These are phyloP conservation scores for Archips crataeganus DNA, from an alignment of 2,888 invertebrate genomes.

Conservation along the genomic window DNA sequence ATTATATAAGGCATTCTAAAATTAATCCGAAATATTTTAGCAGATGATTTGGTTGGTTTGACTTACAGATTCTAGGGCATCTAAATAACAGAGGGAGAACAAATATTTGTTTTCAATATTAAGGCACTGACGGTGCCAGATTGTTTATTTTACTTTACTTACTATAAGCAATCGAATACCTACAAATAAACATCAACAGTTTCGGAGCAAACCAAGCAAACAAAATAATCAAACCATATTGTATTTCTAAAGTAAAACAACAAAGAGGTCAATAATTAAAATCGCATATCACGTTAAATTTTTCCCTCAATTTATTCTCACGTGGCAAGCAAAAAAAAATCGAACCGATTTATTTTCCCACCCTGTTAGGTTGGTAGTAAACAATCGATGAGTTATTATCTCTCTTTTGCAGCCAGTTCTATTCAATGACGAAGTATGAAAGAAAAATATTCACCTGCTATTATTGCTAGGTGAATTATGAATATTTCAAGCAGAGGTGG, in stretches of 20 bases:
- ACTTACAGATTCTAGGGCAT: no score
- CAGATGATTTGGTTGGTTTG: no score
- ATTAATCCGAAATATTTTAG: no score
- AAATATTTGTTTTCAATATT: no score
- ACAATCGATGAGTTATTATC: conserved; percentile 84
- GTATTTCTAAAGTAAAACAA: neutral
- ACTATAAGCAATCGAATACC: neutral
- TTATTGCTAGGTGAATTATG: conserved; percentile 72
- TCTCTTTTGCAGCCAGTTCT: conserved; percentile 68
- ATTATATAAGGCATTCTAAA: no score
- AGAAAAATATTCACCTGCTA: conserved; percentile 77
- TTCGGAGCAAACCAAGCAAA: neutral
- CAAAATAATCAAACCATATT: neutral
- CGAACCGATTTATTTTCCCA: conserved; percentile 51
- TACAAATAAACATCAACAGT: neutral
- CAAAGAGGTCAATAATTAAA: neutral
- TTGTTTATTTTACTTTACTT: no score
- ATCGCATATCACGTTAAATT: conserved; percentile 6
- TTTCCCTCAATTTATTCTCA: conserved; percentile 19
- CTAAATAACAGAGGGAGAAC: no score
- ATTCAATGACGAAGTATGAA: conserved; percentile 65
- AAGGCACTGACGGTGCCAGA: no score
- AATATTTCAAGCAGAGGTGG: conserved; percentile 66
- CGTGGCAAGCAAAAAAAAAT: conserved; percentile 19
- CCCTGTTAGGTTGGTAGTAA: conserved; percentile 65